These are phyloP conservation scores for Phalanger gymnotis DNA, from an alignment of 2,797 vertebrate species.

Conservation along the genomic window DNA sequence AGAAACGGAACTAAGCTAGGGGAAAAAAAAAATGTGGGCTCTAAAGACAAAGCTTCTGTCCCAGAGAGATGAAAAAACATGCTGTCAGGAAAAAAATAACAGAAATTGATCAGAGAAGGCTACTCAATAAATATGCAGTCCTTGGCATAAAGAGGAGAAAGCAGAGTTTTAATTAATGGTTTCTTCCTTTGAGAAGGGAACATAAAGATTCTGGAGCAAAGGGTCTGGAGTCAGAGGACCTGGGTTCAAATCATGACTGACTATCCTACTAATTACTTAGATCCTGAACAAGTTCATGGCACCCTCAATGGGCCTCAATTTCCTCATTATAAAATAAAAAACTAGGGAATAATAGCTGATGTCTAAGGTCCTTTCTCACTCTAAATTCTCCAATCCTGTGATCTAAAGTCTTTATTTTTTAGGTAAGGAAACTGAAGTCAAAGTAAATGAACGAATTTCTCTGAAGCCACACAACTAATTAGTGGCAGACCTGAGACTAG, in stretches of 20 bases:
- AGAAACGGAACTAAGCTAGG: neutral
- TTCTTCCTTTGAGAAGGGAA: constrained; percentile 1
- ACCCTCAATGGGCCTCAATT: neutral
- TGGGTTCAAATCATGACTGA: neutral
- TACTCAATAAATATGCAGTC: constrained; percentile 5
- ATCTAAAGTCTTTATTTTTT: constrained; percentile 21
- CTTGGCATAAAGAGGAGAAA: neutral
- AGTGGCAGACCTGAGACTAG: constrained; percentile 44
- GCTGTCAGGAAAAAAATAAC: constrained; percentile 17
- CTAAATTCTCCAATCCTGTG: constrained; percentile 11
- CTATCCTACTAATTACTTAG: neutral
- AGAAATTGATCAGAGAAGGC: constrained; percentile 11
- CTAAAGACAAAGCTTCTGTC: constrained; percentile 12
- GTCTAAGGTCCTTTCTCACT: neutral
- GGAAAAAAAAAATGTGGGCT: neutral
- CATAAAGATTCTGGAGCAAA: constrained; percentile 11
- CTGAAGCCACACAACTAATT: constrained; percentile 67
- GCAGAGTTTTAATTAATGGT: neutral
- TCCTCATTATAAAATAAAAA: neutral
- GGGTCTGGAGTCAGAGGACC: neutral
- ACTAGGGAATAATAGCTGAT: neutral
- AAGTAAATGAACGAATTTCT: constrained; percentile 31
- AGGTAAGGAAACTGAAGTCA: constrained; percentile 61
- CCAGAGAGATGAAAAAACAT: neutral
- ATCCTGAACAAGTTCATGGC: neutral